Base-by-base conservation (phyloP, 2,888 invertebrate species). In the Chrysotoxum bicinctum region DNA sequence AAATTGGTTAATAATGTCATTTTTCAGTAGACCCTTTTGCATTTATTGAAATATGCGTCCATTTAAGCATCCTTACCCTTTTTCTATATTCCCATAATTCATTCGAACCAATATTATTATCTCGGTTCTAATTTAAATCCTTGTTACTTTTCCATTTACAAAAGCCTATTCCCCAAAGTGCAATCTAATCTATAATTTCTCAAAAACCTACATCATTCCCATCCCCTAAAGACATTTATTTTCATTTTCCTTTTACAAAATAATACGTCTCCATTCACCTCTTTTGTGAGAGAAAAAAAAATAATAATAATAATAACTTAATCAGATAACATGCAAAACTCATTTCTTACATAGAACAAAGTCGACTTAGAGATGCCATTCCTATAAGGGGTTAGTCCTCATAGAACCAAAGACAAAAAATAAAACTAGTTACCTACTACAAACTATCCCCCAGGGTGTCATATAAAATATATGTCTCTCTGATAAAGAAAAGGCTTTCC, bases 361-460 rank as follows among this genome's bases (percentile, higher is more conserved):
- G 10, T 50, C 45, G 64, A 30, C 62, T 37, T 43, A 43, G 43
- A 43, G 23, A 60, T 60, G 40, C 60, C 60, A 40, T 62, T 26
- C 26, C 30, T 58, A 19, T 14, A 37, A 58, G 43, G 26, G 40
- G 19, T 23, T 14, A 37, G 9, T 35, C 14, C 35, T 58, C 23
- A 26, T 58, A 30, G 10, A 64, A 50, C 1, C 14, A 30, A 23
- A 5, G 3, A 35, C 9, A 43, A 54, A 37, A 54, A 43, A 60
- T 0, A 40, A n/a, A 40, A 58, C 58, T 58, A 58, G 35, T 58
- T 43, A 43, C 23, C 48, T 64, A 37, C 56, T 1, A 37, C 62
- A 56, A 83, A 84, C 79, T 80, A 84, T 72, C 75, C 84, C 75
- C 84, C 21, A 62, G 84, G 60, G 84, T 75, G 32, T 32, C 75